A percentile compares a stretch with the other conserved stretches of the same genome.
Conservation (phyloP, 2,888 invertebrate species). For the Oscheius sp. region DNA sequence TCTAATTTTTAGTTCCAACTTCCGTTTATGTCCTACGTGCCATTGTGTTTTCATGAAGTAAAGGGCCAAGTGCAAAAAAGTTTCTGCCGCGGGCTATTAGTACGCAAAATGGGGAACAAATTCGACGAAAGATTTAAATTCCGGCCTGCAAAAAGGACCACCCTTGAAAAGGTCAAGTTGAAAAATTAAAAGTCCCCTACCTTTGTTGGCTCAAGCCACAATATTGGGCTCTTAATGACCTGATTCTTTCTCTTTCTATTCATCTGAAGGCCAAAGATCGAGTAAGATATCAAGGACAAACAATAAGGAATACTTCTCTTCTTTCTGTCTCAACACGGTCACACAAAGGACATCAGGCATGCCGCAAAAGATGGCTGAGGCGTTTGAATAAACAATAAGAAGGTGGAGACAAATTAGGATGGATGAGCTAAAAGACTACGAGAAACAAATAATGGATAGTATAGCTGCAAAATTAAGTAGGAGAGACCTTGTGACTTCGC, state of each 20-base stretch:
- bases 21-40: too few species aligned
- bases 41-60: neutral
- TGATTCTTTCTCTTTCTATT: too few species aligned
- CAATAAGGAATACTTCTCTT: neutral
- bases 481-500: too few species aligned
- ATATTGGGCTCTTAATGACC: neutral
- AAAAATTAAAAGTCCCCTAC: neutral
- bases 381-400: too few species aligned
- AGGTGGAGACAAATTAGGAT: too few species aligned
- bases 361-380: neutral
- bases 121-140: constrained; percentile 6
- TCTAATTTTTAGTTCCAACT: too few species aligned
- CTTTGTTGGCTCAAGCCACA: neutral
- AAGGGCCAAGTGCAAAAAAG: constrained; percentile 6
- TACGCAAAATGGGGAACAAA: neutral
- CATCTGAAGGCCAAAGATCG: constrained; percentile 11
- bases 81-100: constrained; percentile 4
- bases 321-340: neutral
- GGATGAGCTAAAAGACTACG: too few species aligned
- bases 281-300: constrained; percentile 21
- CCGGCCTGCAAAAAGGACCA: neutral
- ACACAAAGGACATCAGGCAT: constrained; percentile 5
- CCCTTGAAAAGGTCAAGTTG: too few species aligned
- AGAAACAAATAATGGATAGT: too few species aligned
- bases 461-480: too few species aligned